Conservation (phyloP, 1,140 invertebrate genomes). For the Dryas iulia region DNA sequence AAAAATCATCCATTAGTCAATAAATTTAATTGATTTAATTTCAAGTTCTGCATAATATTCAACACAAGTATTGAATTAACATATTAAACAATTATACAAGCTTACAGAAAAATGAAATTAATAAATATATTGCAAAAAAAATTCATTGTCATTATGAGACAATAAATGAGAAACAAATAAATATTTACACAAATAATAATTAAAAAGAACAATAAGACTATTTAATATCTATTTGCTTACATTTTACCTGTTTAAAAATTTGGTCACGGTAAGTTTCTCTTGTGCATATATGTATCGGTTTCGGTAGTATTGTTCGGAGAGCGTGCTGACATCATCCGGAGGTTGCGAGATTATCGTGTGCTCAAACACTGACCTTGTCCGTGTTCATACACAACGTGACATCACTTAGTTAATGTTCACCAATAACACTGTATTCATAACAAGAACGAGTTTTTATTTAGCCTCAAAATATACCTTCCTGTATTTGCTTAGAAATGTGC, state of each 20-base stretch:
- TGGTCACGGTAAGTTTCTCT: slow-evolving; percentile 26
- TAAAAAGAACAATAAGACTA: background rate
- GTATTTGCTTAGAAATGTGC: slow-evolving; percentile 3
- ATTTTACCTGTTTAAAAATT: background rate
- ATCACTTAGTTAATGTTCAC: slow-evolving; percentile 60
- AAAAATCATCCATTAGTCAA: no score
- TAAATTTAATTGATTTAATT: no score
- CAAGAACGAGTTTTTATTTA: slow-evolving; percentile 34
- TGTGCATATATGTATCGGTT: slow-evolving; percentile 24
- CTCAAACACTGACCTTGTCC: slow-evolving; percentile 60
- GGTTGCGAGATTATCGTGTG: slow-evolving; percentile 67
- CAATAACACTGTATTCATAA: slow-evolving; percentile 34
- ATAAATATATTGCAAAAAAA: background rate
- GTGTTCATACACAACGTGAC: slow-evolving; percentile 66
- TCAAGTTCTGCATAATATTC: no score
- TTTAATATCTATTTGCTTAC: background rate
- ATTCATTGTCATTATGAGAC: background rate
- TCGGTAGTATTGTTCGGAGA: slow-evolving; percentile 35
- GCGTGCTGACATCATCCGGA: slow-evolving; percentile 65
- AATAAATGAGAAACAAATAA: background rate
- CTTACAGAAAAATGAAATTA: background rate
- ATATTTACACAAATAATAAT: background rate
- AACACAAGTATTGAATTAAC: no score
- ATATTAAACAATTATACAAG: background rate
- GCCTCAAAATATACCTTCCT: background rate